Evolutionary conservation across 2,888 invertebrate species (phyloP), one percentile per base, ranked within the genome.

Genomic region (Cordilura impudica): DNA sequence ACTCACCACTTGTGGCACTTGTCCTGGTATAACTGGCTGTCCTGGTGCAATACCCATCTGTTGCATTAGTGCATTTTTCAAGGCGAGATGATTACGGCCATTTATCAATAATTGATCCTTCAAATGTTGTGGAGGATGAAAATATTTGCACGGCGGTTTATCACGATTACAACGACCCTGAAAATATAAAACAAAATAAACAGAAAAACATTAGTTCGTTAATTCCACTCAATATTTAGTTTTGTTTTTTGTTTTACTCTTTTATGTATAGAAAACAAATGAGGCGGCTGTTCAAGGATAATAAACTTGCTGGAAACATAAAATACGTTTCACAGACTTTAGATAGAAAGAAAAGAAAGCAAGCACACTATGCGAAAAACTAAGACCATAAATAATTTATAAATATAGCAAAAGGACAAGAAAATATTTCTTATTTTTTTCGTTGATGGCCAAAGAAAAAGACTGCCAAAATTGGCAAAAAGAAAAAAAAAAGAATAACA

Each of bases 131-230:
- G 99, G 99, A 86, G 99, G 99, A 92, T 99, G 99, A 92, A 99
- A 98, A 93, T 99, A 99, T 93, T 99, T 99, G 96, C 99, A 99
- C 88, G 99, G 99, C 84, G 99, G 99, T 91, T 99, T 99, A 92
- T 99, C 99, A 88, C 99, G 95, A 91, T 99, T 99, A 94, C 99
- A 99, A 92, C 99, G 98, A 90, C 99, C 99, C 99, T 99, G 93
- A 45, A 80, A 80, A 58, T 71, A 75, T 8, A 63, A 60, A 61
- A 8, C 43, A 60, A 61, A 19, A 47, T 26, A 43, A 8, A 58
- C 58, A 35, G 26, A 51, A 19, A n/a, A 47, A 53, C 54, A 45
- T 43, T n/a, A 49, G 29, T 66, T 56, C 29, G 51, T 61, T 70
- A 31, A 72, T 63, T 39, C 74, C 65, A 39, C 53, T 67, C 54